phyloP scores from a whole-genome alignment of 1,140 invertebrate species.

The Lucilia cuprina region DNA sequence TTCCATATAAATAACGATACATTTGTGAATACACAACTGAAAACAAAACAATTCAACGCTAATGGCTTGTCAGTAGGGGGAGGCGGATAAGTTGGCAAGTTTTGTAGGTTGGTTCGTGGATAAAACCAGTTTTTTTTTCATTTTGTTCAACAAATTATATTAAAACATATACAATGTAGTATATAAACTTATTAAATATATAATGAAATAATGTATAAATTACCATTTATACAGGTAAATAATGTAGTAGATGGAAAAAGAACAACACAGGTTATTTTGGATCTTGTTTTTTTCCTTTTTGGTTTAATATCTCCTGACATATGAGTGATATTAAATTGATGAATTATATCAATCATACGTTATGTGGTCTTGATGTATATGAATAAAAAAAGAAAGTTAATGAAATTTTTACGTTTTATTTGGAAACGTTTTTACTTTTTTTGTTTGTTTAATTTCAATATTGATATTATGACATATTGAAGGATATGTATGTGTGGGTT shows the following conservation, averaged over 20 bases:
- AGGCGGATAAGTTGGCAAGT: neutral
- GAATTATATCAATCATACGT: neutral
- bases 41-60: neutral
- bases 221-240: neutral
- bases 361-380: neutral
- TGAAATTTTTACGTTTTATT: too few relatives aligned
- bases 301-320: neutral
- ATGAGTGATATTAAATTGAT: neutral
- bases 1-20: constrained; percentile 16
- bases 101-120: neutral
- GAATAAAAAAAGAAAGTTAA: neutral
- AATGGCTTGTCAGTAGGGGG: neutral
- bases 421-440: too few relatives aligned
- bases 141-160: neutral
- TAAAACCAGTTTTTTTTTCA: too few relatives aligned
- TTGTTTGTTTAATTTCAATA: too few relatives aligned
- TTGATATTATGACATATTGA: too few relatives aligned
- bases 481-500: too few relatives aligned
- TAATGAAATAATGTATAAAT: constrained; percentile 4
- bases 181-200: neutral
- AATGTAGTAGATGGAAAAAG: neutral
- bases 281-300: neutral
- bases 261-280: too few relatives aligned
- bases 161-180: neutral
- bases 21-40: neutral